phyloP scores from a whole-genome alignment of 2,113 vertebrate genomes.

The Rhabdornis inornatus region DNA sequence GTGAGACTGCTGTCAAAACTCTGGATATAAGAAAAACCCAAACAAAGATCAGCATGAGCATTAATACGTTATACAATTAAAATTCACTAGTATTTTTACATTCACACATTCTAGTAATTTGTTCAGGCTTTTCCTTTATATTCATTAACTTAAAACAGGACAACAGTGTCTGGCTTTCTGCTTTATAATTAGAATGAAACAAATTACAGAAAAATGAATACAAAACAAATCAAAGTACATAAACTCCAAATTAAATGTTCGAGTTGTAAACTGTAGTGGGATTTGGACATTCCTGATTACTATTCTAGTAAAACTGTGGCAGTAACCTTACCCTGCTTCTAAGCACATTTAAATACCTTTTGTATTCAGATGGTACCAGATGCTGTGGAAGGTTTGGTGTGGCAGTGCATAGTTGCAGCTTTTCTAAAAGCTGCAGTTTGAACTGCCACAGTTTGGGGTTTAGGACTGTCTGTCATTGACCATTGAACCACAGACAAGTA shows the following conservation, averaged over 20 bases:
- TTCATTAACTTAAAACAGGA: neutral
- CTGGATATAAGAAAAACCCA: neutral
- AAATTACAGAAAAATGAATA: neutral
- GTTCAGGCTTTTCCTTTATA: neutral
- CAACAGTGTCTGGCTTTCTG: neutral
- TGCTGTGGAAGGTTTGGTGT: neutral
- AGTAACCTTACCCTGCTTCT: neutral
- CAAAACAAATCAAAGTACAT: neutral
- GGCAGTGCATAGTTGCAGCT: too few relatives aligned
- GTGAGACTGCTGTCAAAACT: neutral
- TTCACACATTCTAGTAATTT: neutral
- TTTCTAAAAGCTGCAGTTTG: too few relatives aligned
- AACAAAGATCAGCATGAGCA: neutral
- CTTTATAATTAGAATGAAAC: neutral
- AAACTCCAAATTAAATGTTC: neutral
- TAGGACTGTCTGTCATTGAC: neutral
- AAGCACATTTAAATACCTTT: neutral
- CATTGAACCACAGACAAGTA: neutral
- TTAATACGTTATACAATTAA: neutral
- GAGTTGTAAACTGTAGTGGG: neutral
- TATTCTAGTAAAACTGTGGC: neutral
- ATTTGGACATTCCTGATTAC: neutral
- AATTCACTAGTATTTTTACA: neutral
- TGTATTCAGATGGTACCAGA: neutral
- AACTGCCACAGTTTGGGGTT: neutral